phyloP scores from a whole-genome alignment of 2,113 vertebrate species.

The Thalassarche chlororhynchos region DNA sequence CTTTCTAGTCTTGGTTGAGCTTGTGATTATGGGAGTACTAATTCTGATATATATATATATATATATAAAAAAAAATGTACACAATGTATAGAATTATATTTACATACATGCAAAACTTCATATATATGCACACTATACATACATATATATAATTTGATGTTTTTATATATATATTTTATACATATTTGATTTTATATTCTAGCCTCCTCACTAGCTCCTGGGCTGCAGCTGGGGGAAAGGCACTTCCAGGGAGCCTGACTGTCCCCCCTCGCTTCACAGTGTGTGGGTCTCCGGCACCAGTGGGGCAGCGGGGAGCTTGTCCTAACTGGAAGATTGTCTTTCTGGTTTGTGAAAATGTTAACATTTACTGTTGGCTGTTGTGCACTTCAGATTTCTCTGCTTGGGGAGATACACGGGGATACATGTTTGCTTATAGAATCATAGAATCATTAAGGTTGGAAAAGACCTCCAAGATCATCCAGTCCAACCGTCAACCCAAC shows the following conservation, averaged over 20 bases:
- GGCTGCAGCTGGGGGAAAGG: background rate
- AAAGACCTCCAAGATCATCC: no score
- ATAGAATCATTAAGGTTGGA: no score
- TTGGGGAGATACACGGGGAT: constrained; percentile 51
- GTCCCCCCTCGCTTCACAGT: rapidly evolving
- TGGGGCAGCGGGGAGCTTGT: background rate
- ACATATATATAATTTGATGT: background rate
- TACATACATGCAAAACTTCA: background rate
- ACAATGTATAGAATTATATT: background rate
- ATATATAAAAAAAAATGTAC: background rate
- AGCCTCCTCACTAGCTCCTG: background rate
- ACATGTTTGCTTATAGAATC: constrained; percentile 48
- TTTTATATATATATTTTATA: background rate
- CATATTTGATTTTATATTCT: background rate
- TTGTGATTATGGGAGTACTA: background rate
- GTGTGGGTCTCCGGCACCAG: background rate
- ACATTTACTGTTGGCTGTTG: constrained; percentile 48
- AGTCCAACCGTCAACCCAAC: no score
- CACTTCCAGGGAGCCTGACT: background rate
- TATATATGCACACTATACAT: no score
- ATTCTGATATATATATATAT: background rate
- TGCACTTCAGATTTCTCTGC: constrained; percentile 47
- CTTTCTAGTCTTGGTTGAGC: background rate
- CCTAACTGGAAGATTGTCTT: background rate
- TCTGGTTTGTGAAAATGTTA: background rate